Conservation (phyloP, 2,113 vertebrate species). For the Podarcis muralis region DNA sequence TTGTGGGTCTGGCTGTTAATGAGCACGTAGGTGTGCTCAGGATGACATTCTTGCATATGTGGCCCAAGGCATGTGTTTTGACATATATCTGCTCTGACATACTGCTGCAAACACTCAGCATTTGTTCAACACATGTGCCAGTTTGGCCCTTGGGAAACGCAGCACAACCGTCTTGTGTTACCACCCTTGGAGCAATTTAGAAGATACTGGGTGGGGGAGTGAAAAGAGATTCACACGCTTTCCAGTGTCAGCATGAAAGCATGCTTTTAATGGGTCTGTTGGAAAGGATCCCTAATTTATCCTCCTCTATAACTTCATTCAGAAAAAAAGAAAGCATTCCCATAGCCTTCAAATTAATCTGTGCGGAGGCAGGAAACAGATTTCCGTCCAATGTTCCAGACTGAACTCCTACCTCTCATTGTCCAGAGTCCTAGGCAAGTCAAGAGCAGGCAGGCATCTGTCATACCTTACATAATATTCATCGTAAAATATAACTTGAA, state of each 20-base stretch:
- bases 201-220: background rate
- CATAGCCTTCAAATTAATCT: constrained; percentile 8
- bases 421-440: background rate
- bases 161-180: constrained; percentile 44
- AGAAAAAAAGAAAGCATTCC: background rate
- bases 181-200: constrained; percentile 5
- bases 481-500: background rate
- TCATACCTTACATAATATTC: background rate
- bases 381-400: background rate
- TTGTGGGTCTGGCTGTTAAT: background rate
- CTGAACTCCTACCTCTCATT: background rate
- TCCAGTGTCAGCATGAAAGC: background rate
- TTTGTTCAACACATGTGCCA: constrained; percentile 43
- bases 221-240: background rate
- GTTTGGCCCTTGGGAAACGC: constrained; percentile 26
- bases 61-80: background rate
- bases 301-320: no score
- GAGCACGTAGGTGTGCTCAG: background rate
- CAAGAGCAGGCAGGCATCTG: background rate
- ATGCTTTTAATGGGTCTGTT: background rate
- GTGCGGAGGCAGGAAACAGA: background rate
- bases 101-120: background rate
- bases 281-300: background rate
- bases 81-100: background rate
- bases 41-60: background rate